Evolutionary conservation across 2,113 vertebrate genomes (phyloP), one percentile per base, ranked within the genome.

Genomic region (Podiceps cristatus): DNA sequence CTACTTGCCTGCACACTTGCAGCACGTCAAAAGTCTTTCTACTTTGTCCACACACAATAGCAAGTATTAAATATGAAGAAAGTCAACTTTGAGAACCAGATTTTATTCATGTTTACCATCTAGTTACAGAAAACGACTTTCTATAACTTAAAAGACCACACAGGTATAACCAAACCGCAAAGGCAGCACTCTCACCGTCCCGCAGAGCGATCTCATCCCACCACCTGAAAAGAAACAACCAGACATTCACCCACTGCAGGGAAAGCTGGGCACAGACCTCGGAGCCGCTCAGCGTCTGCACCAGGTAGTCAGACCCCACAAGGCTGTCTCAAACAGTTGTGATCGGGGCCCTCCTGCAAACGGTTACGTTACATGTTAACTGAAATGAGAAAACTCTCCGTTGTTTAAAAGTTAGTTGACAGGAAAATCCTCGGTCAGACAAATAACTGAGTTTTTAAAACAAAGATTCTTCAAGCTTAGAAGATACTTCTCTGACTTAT

Each of bases 41-140:
- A 2, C 42, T 22, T 44, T 2, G 24, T 1, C n/a, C 82, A 55
- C 0, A 1, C 37, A 20, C 52, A 7, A 6, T 1, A 69, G 10
- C 20, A 53, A 62, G 17, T 7, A 45, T 49, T 35, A 40, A 88
- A 77, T 4, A 44, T 0, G 2, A 81, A 68, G 6, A 20, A 62
- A 56, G 9, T 25, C 23, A 56, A 4, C 31, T 58, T 78, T 25
- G 17, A 91, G 44, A 91, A 79, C 18, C 0, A 0, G 10, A 10
- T 90, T 97, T 97, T 96, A 97, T 97, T 96, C 14, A 35, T 2
- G 4, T 60, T 87, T 73, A 59, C 29, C n/a, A 37, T 6, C 19
- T 27, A 24, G 1, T 50, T 29, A 74, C 10, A 25, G 23, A 80
- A 45, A 83, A 69, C 11, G 42, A 44, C 37, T n/a, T 88, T 22